Evolutionary conservation across 2,888 invertebrate genomes (phyloP).

Genomic region (Drosophila mimica): DNA sequence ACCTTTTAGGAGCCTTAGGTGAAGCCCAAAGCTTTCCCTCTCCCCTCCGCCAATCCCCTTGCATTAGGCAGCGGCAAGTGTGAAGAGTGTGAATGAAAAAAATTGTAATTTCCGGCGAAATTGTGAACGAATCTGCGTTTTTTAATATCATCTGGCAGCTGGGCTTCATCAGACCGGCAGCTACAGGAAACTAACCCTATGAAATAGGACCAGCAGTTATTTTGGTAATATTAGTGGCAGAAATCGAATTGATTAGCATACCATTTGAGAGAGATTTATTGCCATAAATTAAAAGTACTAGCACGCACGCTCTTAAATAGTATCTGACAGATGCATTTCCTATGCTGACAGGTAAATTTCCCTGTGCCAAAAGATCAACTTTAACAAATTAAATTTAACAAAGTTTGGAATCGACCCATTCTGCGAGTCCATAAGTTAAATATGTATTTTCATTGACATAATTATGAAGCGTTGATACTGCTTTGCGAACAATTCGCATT

Average conservation of each 20-base stretch:
- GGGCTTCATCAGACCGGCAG: constrained; percentile 39
- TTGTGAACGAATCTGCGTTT: constrained; percentile 48
- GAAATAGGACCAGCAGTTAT: not conserved
- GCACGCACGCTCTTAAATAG: not conserved
- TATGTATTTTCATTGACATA: not conserved
- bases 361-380: not conserved
- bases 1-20: constrained; percentile 20
- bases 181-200: constrained; percentile 9
- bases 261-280: constrained; percentile 2
- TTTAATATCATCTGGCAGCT: constrained; percentile 53
- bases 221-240: constrained; percentile 19
- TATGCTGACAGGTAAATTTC: not conserved
- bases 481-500: not conserved
- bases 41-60: too few species aligned
- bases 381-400: not conserved
- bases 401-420: not conserved
- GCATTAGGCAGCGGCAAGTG: not conserved
- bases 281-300: not conserved
- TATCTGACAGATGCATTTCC: not conserved
- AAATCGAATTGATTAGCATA: constrained; percentile 24
- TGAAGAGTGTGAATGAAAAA: constrained; percentile 10
- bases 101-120: constrained; percentile 60
- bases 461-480: not conserved
- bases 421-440: not conserved
- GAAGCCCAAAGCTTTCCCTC: not conserved